Conservation (phyloP, 2,888 invertebrate genomes). For the Plagiodera versicolora region DNA sequence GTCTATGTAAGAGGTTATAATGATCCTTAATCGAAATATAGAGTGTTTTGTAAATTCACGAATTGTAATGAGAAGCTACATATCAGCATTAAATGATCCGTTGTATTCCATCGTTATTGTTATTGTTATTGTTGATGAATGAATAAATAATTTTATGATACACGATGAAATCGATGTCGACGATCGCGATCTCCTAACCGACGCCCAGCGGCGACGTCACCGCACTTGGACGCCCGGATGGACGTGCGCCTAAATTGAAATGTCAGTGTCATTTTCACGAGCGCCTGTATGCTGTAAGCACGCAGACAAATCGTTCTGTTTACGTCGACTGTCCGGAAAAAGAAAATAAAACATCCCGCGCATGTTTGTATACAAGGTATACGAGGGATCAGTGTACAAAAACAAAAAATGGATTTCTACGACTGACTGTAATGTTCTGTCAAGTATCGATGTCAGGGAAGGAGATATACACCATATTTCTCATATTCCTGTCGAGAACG, state of each 20-base stretch:
- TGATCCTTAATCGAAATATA: no score
- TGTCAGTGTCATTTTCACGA: slow-evolving; percentile 54
- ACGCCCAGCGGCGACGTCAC: slow-evolving; percentile 41
- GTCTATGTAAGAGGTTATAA: no score
- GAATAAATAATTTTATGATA: no score
- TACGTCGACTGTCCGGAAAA: slow-evolving; percentile 41
- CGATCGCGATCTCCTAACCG: slow-evolving; percentile 34
- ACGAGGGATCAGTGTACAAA: neutral
- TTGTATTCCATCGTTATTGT: no score
- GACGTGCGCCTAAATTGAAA: slow-evolving; percentile 51
- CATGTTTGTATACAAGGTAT: slow-evolving; percentile 7
- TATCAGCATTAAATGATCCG: no score
- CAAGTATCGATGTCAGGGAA: neutral
- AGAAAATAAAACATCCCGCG: slow-evolving; percentile 34
- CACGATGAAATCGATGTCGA: slow-evolving; percentile 26
- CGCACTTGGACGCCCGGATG: slow-evolving; percentile 42
- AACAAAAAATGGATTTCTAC: neutral
- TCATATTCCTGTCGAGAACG: no score
- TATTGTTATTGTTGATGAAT: no score
- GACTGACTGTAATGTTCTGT: neutral
- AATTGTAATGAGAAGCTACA: no score
- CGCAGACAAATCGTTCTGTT: slow-evolving; percentile 45
- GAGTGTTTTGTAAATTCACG: no score
- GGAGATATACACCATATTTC: no score
- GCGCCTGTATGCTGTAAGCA: slow-evolving; percentile 37